phyloP scores from a whole-genome alignment of 2,797 vertebrate genomes.

The Spondyliosoma cantharus region DNA sequence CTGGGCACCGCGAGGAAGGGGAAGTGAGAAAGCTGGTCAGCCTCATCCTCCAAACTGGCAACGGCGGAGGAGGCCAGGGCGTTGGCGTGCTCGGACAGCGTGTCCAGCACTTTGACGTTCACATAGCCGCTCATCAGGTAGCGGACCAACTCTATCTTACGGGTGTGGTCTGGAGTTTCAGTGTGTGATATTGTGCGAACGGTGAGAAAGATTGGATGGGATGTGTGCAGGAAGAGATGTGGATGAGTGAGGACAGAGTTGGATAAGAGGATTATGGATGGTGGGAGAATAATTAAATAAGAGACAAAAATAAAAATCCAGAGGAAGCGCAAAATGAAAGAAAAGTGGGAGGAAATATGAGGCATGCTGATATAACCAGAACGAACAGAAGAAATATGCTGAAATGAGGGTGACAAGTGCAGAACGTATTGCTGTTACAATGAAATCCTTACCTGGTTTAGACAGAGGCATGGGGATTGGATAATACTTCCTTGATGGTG shows the following conservation, averaged over 20 bases:
- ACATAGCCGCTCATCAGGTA: constrained; percentile 94
- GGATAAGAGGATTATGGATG: constrained; percentile 69
- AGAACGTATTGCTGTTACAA: constrained; percentile 12
- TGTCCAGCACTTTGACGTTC: constrained; percentile 90
- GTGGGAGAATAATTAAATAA: constrained; percentile 46
- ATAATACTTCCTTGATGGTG: constrained; percentile 92
- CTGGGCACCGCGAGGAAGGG: constrained; percentile 89
- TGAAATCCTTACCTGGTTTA: constrained; percentile 89
- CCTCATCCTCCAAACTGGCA: constrained; percentile 90
- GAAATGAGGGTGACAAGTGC: constrained; percentile 41
- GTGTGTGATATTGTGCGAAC: constrained; percentile 39
- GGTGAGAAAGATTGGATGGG: constrained; percentile 8
- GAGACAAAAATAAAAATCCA: constrained; percentile 63
- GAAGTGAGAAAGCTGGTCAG: constrained; percentile 90
- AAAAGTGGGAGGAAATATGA: constrained; percentile 71
- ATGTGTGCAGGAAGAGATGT: constrained; percentile 16
- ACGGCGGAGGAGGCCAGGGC: constrained; percentile 89
- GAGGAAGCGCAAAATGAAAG: constrained; percentile 72
- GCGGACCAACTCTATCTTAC: constrained; percentile 93
- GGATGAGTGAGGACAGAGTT: constrained; percentile 45
- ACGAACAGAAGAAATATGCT: constrained; percentile 62
- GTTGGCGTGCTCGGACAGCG: constrained; percentile 91
- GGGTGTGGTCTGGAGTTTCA: constrained; percentile 88
- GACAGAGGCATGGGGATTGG: constrained; percentile 98
- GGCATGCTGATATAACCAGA: constrained; percentile 62